These are phyloP conservation scores for honey bee (Apis mellifera) DNA, from an alignment of 1,140 invertebrate genomes.

Conservation along the genomic window DNA sequence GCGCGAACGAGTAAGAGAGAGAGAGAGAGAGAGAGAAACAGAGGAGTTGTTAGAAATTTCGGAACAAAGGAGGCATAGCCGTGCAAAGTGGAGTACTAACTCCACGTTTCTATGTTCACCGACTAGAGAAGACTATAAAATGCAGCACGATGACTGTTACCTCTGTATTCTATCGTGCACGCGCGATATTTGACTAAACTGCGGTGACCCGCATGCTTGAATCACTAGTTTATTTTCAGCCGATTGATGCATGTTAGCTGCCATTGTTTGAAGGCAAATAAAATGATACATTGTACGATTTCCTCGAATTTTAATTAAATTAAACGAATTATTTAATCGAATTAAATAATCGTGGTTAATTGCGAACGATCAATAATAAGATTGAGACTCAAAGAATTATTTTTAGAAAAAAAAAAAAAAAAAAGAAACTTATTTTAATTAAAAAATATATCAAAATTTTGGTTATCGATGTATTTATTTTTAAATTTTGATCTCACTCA, in stretches of 20 bases:
- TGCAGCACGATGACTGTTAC: not conserved
- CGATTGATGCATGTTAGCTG: not conserved
- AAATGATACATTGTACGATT: not conserved
- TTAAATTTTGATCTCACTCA: not conserved
- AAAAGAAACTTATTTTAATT: too few relatives aligned
- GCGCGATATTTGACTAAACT: slow-evolving; percentile 8
- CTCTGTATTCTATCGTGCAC: not conserved
- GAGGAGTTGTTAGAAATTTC: not conserved
- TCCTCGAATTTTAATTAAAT: not conserved
- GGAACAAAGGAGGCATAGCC: not conserved
- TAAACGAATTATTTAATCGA: not conserved
- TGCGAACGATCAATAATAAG: not conserved
- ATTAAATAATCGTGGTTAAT: not conserved
- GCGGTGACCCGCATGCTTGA: slow-evolving; percentile 22
- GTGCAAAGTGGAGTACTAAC: not conserved
- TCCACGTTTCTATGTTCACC: not conserved
- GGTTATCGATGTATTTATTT: not conserved
- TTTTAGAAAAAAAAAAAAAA: too few relatives aligned
- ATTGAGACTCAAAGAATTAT: not conserved
- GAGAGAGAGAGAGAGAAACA: too few relatives aligned
- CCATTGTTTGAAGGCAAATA: not conserved
- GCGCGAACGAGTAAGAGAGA: not conserved
- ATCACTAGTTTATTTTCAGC: slow-evolving; percentile 25
- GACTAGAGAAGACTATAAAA: not conserved
- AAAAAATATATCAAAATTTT: not conserved